These are phyloP conservation scores for Drosophila prolongata DNA, from an alignment of 2,888 invertebrate species.

Conservation along the genomic window DNA sequence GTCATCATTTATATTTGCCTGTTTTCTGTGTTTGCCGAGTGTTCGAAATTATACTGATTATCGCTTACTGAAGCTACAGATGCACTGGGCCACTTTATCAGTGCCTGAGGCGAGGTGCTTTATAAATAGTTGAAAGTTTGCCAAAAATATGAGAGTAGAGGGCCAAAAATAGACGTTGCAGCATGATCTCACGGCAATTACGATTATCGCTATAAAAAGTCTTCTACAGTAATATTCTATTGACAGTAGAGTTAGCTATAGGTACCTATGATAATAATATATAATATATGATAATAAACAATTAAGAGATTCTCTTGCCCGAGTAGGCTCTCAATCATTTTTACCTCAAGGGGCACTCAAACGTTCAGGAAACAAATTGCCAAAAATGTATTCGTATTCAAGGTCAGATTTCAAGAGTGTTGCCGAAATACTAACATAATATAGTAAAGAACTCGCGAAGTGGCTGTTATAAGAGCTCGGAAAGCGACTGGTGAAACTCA, in stretches of 20 bases:
- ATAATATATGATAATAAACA: too few species aligned
- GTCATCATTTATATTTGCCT: conserved; percentile 47
- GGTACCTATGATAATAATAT: too few species aligned
- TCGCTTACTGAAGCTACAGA: conserved; percentile 25
- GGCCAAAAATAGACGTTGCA: conserved; percentile 1
- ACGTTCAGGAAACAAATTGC: conserved; percentile 60
- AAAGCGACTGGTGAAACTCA: not conserved
- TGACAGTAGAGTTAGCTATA: too few species aligned
- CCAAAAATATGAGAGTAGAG: not conserved
- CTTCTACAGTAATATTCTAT: too few species aligned
- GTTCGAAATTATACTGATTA: conserved; percentile 44
- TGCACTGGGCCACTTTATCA: not conserved
- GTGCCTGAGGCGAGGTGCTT: not conserved
- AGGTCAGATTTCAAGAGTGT: conserved; percentile 56
- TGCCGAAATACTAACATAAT: conserved; percentile 27
- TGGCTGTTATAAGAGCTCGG: conserved; percentile 5
- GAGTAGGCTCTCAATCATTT: conserved; percentile 1
- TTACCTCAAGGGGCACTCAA: conserved; percentile 42
- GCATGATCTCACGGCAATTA: not conserved
- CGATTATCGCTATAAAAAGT: too few species aligned
- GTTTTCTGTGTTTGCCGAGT: conserved; percentile 66
- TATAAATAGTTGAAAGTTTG: conserved; percentile 6
- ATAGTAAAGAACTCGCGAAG: conserved; percentile 35
- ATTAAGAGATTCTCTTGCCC: not conserved
- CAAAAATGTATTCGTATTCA: conserved; percentile 52